Evolutionary conservation across 2,888 invertebrate genomes (phyloP), one percentile per base, ranked within the genome.

Genomic region (Meta bourneti): DNA sequence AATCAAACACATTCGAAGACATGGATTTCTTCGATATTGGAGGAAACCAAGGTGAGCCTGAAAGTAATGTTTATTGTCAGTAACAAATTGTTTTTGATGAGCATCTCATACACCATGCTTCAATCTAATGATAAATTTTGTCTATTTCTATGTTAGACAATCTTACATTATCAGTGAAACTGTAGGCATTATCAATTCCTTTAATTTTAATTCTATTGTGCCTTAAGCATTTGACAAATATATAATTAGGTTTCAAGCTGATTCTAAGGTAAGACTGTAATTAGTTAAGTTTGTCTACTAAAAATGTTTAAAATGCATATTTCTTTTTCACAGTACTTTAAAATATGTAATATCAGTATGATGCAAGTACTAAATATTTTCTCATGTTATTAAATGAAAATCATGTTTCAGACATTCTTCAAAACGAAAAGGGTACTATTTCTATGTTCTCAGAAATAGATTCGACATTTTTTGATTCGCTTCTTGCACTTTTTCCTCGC

Each of bases 381-480:
- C 9, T 72, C 9, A 6, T 49, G 8, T 34, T 34, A 34, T 34
- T 34, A 34, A 34, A 4, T 34, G 34, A 2, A 34, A 70, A 13
- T 9, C 16, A 70, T 86, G 6, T 16, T 48, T 8, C 13, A 88
- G 88, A 71, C 9, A 52, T 88, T 51, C 20, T 51, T 6, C 78
- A 71, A 72, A 69, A 11, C n/a, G 52, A 83, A 83, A 34, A 78
- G 72, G 91, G 87, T 83, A 52, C 82, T 7, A 91, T 82, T 87
- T 87, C 1, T 78, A 87, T 70, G 80, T 81, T 16, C 91, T 87
- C 19, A 87, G 87, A 34, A 91, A 87, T 82, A 87, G 91, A 16
- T 87, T n/a, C n/a, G 87, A 49, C 91, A 91, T 34, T 91, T 8
- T 91, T 91, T 87, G 83, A 87, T 20, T n/a, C n/a, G n/a, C n/a